Base-by-base conservation (phyloP, 2,797 vertebrate genomes). In the Sebastes nivosus region DNA sequence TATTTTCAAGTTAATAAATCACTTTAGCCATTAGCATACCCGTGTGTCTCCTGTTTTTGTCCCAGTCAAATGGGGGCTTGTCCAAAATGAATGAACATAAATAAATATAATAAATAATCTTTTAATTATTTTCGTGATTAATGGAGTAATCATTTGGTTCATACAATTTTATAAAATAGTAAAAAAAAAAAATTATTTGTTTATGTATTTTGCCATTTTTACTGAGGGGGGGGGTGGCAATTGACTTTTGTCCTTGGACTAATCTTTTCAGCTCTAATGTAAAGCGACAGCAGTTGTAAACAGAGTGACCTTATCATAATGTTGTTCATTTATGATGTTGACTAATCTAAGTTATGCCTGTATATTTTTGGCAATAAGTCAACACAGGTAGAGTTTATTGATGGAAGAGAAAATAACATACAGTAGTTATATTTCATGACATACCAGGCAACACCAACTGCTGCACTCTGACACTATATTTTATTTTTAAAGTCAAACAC, bases 361-460 rank as follows among this genome's bases (percentile, higher is more conserved):
- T 34, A 22, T 29, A 18, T 78, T 60, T 42, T 34, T 30, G 54
- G 18, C 46, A 2, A 20, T 50, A 50, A 50, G 46, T 70, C 36
- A 67, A 70, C 63, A 36, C 38, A 65, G 11, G 16, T 16, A n/a
- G 12, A 30, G 38, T 14, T 55, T 64, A 66, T 8, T 12, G 59
- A 24, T 14, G 25, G 14, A 42, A 46, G 25, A 42, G 57, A 57
- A 67, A 38, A 64, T 4, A 46, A 32, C 25, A 60, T 42, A n/a
- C 64, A 32, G 38, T 14, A 46, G 46, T 68, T 42, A 42, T 42
- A 42, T 54, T 36, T 69, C 27, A 66, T 60, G 32, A 76, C n/a
- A 6, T n/a, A 42, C 67, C 6, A 1, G 57, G 69, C 30, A 50
- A 61, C 22, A n/a, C 27, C 32, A 12, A 22, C 34, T 27, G 27